Conservation (phyloP, 2,888 invertebrate genomes). For the Torymus auratus region DNA sequence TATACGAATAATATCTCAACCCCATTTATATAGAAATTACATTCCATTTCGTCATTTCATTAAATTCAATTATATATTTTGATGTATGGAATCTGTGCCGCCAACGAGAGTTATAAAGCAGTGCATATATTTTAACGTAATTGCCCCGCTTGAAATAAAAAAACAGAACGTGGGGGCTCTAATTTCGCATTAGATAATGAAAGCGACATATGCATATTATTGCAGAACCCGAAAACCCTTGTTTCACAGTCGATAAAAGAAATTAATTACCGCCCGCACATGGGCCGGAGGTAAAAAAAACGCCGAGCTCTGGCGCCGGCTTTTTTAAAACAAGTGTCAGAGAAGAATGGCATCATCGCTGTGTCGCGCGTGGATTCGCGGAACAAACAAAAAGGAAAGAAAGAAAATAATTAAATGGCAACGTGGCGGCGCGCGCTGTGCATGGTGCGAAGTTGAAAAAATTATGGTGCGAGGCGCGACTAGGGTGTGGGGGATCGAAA, state of each 20-base stretch:
- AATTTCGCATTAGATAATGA: conserved; percentile 1
- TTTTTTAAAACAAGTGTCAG: conserved; percentile 33
- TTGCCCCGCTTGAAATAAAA: too few relatives aligned
- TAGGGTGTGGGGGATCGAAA: conserved; percentile 52
- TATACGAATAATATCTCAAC: too few relatives aligned
- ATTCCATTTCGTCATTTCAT: too few relatives aligned
- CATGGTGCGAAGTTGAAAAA: conserved; percentile 57
- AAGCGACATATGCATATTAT: conserved; percentile 27
- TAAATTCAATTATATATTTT: too few relatives aligned
- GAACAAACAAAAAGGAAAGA: background rate
- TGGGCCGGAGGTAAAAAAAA: background rate
- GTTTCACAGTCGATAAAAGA: conserved; percentile 27
- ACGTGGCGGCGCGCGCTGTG: conserved; percentile 50
- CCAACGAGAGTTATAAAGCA: background rate
- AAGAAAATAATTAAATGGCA: conserved; percentile 33
- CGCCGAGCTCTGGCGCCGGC: too few relatives aligned
- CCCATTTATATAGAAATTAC: too few relatives aligned
- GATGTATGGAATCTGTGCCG: background rate
- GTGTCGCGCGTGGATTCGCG: background rate
- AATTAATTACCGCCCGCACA: conserved; percentile 3
- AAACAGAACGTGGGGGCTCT: too few relatives aligned
- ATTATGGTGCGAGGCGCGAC: conserved; percentile 53
- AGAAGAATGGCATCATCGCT: conserved; percentile 30
- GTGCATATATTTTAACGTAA: background rate
- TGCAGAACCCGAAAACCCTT: background rate